Evolutionary conservation across 1,140 invertebrate genomes (phyloP).

Genomic region (Triops cancriformis): DNA sequence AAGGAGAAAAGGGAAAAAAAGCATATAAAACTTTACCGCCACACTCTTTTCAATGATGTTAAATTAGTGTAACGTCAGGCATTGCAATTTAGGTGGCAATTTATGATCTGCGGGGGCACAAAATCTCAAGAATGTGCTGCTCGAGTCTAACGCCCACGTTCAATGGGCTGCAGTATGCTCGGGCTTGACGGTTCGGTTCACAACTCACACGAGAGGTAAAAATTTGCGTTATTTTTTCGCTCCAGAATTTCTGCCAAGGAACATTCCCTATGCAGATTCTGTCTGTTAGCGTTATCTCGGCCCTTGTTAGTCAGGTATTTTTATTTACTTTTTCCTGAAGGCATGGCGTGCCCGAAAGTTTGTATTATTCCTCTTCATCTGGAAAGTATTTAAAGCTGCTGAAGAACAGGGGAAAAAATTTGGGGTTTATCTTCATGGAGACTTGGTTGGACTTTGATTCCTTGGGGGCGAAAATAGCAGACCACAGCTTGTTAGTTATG

Average conservation of each 20-base stretch:
- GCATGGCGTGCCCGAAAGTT: too few species aligned
- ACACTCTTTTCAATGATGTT: constrained; percentile 3
- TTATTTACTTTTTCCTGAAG: too few species aligned
- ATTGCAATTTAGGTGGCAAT: background rate
- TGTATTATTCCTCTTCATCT: too few species aligned
- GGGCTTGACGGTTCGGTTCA: background rate
- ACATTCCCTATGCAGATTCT: background rate
- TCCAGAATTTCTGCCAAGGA: background rate
- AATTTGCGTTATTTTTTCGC: background rate
- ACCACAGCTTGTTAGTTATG: too few species aligned
- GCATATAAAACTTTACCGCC: background rate
- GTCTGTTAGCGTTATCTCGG: background rate
- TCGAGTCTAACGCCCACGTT: background rate
- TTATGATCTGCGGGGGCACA: background rate
- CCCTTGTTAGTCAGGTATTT: too few species aligned
- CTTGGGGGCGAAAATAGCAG: too few species aligned
- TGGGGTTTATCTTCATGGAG: too few species aligned
- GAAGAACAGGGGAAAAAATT: too few species aligned
- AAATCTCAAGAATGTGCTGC: background rate
- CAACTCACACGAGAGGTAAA: background rate
- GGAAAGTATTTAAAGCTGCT: too few species aligned
- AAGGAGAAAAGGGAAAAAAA: background rate
- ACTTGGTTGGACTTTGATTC: too few species aligned
- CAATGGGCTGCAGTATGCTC: background rate
- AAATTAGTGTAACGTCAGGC: background rate